Evolutionary conservation across 2,888 invertebrate genomes (phyloP).

Genomic region (Callyntrura guangdongensis): DNA sequence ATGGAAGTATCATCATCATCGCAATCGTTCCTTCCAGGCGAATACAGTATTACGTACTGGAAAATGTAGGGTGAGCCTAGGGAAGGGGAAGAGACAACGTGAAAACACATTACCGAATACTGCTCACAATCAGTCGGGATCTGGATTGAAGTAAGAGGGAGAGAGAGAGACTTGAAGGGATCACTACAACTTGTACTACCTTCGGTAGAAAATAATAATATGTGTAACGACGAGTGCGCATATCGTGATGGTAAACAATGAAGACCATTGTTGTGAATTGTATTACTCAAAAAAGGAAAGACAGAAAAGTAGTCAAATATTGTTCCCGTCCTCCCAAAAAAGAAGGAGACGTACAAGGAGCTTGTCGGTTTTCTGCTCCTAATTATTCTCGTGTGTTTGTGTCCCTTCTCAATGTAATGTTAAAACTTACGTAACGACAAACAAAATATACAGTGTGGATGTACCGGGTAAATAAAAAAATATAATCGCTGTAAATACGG

Average conservation of each 20-base stretch:
- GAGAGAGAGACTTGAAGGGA: slow-evolving; percentile 72
- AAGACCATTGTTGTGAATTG: slow-evolving; percentile 44
- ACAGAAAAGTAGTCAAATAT: slow-evolving; percentile 53
- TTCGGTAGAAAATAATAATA: slow-evolving; percentile 3
- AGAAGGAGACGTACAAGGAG: slow-evolving; percentile 21
- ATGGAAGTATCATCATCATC: slow-evolving; percentile 30
- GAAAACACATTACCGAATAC: slow-evolving; percentile 1
- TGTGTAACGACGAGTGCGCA: slow-evolving; percentile 19
- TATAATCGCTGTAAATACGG: too few species aligned
- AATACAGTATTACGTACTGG: background rate
- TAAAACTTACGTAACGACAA: slow-evolving; percentile 40
- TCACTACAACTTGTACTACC: background rate
- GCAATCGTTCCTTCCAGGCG: slow-evolving; percentile 50
- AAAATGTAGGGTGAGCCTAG: slow-evolving; percentile 35
- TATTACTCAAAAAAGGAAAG: slow-evolving; percentile 51
- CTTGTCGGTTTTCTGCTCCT: slow-evolving; percentile 48
- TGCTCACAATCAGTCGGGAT: background rate
- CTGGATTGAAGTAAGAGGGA: slow-evolving; percentile 12
- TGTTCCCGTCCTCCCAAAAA: slow-evolving; percentile 45
- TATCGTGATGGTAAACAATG: slow-evolving; percentile 59
- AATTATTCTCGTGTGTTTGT: slow-evolving; percentile 78
- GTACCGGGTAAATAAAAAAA: too few species aligned
- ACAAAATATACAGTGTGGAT: slow-evolving; percentile 8
- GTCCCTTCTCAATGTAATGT: slow-evolving; percentile 31
- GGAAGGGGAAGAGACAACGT: slow-evolving; percentile 55